A percentile compares a stretch with the other conserved stretches of the same genome.
These are phyloP conservation scores for Polypedilum pembai DNA, from an alignment of 1,140 invertebrate species.

Conservation along the genomic window DNA sequence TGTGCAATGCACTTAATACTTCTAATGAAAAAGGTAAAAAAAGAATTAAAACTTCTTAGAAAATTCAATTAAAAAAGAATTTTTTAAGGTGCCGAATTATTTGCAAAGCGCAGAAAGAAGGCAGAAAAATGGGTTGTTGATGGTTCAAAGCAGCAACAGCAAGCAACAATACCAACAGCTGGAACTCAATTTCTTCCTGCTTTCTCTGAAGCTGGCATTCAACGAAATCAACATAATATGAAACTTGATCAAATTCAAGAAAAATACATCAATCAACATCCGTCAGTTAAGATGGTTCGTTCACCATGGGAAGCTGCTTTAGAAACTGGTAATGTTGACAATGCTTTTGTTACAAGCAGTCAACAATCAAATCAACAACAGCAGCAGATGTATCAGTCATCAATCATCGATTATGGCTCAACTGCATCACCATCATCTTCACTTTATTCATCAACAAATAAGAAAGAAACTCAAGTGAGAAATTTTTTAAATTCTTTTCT, in stretches of 20 bases:
- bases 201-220: constrained; percentile 40
- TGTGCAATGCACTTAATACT: constrained; percentile 68
- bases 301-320: constrained; percentile 68
- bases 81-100: constrained; percentile 67
- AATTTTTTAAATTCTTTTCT: background rate
- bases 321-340: constrained; percentile 59
- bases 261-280: constrained; percentile 46
- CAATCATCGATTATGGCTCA: constrained; percentile 32
- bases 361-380: constrained; percentile 36
- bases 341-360: constrained; percentile 48
- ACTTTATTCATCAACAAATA: background rate
- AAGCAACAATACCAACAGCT: constrained; percentile 38
- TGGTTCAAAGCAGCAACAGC: constrained; percentile 51
- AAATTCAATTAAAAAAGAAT: background rate
- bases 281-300: constrained; percentile 54
- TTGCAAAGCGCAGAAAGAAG: constrained; percentile 76
- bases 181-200: constrained; percentile 35
- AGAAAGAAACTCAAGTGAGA: background rate
- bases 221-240: constrained; percentile 40
- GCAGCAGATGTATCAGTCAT: constrained; percentile 34
- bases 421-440: constrained; percentile 20
- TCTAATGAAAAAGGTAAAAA: constrained; percentile 64
- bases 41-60: constrained; percentile 18
- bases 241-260: constrained; percentile 46
- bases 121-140: constrained; percentile 83